A percentile compares a stretch with the other conserved stretches of the same genome.
Evolutionary conservation across 2,113 vertebrate genomes (phyloP).

Genomic region (Sylvilagus bachmani): DNA sequence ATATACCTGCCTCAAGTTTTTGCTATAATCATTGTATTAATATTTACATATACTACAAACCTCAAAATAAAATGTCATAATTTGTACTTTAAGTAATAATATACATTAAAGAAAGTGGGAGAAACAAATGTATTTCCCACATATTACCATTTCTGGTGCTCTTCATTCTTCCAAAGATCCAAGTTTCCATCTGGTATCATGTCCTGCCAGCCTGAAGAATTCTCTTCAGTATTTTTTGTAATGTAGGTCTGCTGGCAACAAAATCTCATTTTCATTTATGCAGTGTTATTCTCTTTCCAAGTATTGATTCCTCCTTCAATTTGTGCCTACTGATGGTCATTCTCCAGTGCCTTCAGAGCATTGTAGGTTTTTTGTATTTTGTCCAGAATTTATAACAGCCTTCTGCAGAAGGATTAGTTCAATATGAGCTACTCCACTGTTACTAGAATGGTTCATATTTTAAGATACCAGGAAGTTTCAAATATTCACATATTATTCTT

Average conservation of each 20-base stretch:
- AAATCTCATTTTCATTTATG: constrained; percentile 56
- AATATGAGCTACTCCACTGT: constrained; percentile 17
- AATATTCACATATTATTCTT: constrained; percentile 62
- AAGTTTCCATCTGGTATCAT: background rate
- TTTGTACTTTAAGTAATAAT: background rate
- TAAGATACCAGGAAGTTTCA: constrained; percentile 57
- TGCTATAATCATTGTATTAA: background rate
- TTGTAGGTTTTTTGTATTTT: constrained; percentile 40
- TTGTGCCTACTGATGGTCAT: constrained; percentile 55
- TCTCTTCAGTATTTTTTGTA: constrained; percentile 24
- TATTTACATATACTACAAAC: background rate
- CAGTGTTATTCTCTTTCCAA: constrained; percentile 41
- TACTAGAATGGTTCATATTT: constrained; percentile 50
- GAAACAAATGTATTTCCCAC: background rate
- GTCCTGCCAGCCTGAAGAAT: constrained; percentile 46
- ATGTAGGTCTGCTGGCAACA: constrained; percentile 26
- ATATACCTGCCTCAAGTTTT: background rate
- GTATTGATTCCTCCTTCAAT: constrained; percentile 31
- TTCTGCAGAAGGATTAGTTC: constrained; percentile 67
- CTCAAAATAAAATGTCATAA: background rate
- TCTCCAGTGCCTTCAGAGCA: constrained; percentile 54
- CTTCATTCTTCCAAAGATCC: constrained; percentile 34
- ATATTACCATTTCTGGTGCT: constrained; percentile 19
- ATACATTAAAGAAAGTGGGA: background rate
- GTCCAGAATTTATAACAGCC: constrained; percentile 63